phyloP scores from a whole-genome alignment of 2,888 invertebrate genomes.

The Netelia melanura region DNA sequence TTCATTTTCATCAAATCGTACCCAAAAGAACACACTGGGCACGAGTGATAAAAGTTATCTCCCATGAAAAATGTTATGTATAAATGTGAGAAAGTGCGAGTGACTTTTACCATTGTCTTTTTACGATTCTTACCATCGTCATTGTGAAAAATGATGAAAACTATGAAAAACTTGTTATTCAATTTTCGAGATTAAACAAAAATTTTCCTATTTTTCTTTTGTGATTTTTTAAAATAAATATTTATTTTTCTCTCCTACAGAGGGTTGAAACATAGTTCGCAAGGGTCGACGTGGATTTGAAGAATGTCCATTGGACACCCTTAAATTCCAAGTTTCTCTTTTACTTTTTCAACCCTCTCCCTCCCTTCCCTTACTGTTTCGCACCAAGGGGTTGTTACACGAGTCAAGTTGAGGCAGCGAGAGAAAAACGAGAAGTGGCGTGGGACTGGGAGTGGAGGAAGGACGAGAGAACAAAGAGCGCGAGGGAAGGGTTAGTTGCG shows the following conservation, averaged over 20 bases:
- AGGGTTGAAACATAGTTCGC: too few species aligned
- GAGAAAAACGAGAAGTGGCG: conserved; percentile 56
- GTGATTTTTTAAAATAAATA: too few species aligned
- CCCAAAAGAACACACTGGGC: conserved; percentile 23
- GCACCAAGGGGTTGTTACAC: conserved; percentile 30
- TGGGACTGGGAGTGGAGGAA: background rate
- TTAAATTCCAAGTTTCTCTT: background rate
- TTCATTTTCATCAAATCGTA: conserved; percentile 18
- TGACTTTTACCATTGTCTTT: too few species aligned
- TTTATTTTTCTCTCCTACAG: too few species aligned
- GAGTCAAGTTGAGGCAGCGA: conserved; percentile 50
- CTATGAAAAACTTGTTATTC: too few species aligned
- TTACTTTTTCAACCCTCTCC: background rate
- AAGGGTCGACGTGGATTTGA: too few species aligned
- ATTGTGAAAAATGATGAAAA: too few species aligned
- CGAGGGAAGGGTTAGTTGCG: conserved; percentile 36
- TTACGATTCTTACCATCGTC: too few species aligned
- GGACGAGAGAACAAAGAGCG: conserved; percentile 55
- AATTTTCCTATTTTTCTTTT: too few species aligned
- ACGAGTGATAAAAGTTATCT: conserved; percentile 29
- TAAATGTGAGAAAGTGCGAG: background rate
- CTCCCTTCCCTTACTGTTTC: background rate
- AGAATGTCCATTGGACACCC: background rate
- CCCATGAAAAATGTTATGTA: conserved; percentile 14
- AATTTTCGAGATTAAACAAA: too few species aligned